Evolutionary conservation across 1,140 invertebrate species (phyloP).

Genomic region (Neodiprion virginianus): DNA sequence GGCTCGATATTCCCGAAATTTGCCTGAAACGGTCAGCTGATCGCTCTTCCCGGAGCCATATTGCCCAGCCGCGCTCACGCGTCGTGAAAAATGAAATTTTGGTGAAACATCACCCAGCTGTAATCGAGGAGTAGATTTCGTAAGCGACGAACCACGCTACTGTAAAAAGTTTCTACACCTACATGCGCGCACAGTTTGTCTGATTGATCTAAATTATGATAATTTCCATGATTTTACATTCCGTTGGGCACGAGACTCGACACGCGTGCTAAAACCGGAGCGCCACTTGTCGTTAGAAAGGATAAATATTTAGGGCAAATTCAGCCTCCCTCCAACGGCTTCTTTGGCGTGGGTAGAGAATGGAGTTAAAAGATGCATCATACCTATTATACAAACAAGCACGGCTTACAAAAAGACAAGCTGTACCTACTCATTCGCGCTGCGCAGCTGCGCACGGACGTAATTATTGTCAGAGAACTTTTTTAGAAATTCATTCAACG

Average conservation of each 20-base stretch:
- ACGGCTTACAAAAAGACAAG: not conserved
- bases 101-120: too few species aligned
- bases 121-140: not conserved
- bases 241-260: slow-evolving; percentile 18
- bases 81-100: too few species aligned
- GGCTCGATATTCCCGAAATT: too few species aligned
- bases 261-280: slow-evolving; percentile 33
- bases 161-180: not conserved
- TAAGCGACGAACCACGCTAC: not conserved
- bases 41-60: too few species aligned
- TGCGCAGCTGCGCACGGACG: slow-evolving; percentile 14
- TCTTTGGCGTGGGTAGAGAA: too few species aligned
- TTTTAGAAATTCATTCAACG: slow-evolving; percentile 22
- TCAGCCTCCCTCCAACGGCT: too few species aligned
- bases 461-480: slow-evolving; percentile 10
- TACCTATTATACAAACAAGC: too few species aligned
- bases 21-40: too few species aligned
- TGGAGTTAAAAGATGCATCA: too few species aligned
- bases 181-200: not conserved
- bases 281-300: slow-evolving; percentile 20
- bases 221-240: slow-evolving; percentile 42
- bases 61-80: too few species aligned
- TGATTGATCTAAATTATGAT: slow-evolving; percentile 43
- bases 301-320: too few species aligned
- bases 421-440: slow-evolving; percentile 9